A percentile compares a stretch with the other conserved stretches of the same genome.
Conservation (phyloP, 2,113 vertebrate species). For the Thryonomys swinderianus region DNA sequence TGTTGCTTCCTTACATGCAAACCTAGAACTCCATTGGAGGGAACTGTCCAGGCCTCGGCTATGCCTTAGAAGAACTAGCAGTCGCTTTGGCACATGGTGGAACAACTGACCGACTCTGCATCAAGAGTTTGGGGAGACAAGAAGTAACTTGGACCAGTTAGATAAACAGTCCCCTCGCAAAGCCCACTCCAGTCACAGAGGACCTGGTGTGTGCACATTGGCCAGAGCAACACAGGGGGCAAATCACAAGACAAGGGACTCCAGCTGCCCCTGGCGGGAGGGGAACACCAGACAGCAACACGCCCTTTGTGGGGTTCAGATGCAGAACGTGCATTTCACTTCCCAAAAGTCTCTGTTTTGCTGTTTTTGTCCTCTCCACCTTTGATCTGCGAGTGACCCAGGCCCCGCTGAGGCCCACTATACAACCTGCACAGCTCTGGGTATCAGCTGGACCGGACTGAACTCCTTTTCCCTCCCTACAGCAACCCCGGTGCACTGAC, state of each 20-base stretch:
- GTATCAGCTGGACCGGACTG: not conserved
- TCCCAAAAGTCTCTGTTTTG: constrained; percentile 75
- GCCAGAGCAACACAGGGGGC: constrained; percentile 50
- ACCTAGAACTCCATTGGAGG: not conserved
- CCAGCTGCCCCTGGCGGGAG: constrained; percentile 78
- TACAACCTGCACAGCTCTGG: not conserved
- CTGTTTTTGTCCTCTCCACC: constrained; percentile 72
- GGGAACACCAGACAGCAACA: constrained; percentile 63
- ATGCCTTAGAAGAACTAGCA: constrained; percentile 1
- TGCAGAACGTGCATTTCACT: constrained; percentile 78
- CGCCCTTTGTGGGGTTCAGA: constrained; percentile 77
- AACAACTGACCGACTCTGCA: not conserved
- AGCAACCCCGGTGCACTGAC: not conserved
- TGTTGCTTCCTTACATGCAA: not conserved
- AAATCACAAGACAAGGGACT: constrained; percentile 72
- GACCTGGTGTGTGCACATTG: constrained; percentile 64
- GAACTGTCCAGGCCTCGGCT: not conserved
- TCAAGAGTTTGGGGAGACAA: not conserved
- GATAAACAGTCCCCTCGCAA: not conserved
- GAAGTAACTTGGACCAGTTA: not conserved
- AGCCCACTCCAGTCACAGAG: not conserved
- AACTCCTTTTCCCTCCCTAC: not conserved
- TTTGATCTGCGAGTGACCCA: not conserved
- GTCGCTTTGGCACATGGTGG: not conserved
- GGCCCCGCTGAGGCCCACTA: not conserved